Percentiles rank a stretch among this genome's conserved stretches.
Conservation (phyloP, 1,140 invertebrate genomes). For the Drosophila varians region DNA sequence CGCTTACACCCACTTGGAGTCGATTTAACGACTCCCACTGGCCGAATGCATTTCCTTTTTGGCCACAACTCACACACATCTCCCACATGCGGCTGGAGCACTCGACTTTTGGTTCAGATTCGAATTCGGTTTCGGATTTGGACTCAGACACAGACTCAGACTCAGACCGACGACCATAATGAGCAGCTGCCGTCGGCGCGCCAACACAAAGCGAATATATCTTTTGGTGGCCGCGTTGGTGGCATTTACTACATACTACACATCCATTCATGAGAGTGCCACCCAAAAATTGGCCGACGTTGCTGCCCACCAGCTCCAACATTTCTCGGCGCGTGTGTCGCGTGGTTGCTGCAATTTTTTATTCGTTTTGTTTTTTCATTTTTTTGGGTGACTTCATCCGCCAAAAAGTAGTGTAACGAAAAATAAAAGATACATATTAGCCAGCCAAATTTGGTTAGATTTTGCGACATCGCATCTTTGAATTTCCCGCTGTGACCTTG, state of each 20-base stretch:
- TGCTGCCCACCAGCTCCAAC: constrained; percentile 61
- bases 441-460: constrained; percentile 52
- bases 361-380: constrained; percentile 40
- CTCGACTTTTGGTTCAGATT: neutral
- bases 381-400: constrained; percentile 43
- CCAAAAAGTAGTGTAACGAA: neutral
- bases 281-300: constrained; percentile 65
- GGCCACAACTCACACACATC: constrained; percentile 43
- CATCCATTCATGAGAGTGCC: constrained; percentile 73
- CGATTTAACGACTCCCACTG: constrained; percentile 56
- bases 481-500: constrained; percentile 75
- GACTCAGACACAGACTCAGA: neutral
- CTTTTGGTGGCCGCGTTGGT: constrained; percentile 43
- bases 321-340: constrained; percentile 70
- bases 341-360: constrained; percentile 73
- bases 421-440: neutral
- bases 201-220: constrained; percentile 62
- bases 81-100: constrained; percentile 57
- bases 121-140: constrained; percentile 6
- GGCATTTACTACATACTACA: constrained; percentile 41
- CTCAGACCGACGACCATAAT: constrained; percentile 42
- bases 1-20: constrained; percentile 43
- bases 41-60: constrained; percentile 80
- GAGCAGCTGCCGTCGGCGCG: constrained; percentile 62
- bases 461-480: constrained; percentile 51